phyloP scores from a whole-genome alignment of 2,797 vertebrate species.

The Pipistrellus pygmaeus region DNA sequence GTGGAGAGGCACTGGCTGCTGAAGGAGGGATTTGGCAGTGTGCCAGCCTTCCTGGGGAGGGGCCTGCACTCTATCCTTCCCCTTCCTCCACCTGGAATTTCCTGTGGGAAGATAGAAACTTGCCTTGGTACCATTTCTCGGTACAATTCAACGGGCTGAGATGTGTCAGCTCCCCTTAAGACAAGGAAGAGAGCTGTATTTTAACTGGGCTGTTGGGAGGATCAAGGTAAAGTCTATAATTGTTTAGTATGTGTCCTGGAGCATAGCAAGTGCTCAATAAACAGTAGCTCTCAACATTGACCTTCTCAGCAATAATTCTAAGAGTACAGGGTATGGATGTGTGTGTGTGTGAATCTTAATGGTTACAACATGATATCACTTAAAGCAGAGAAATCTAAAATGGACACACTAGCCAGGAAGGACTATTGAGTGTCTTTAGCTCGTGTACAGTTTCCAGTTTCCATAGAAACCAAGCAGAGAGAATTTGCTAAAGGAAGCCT shows the following conservation, averaged over 20 bases:
- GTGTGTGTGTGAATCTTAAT: constrained; percentile 15
- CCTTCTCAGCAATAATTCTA: constrained; percentile 46
- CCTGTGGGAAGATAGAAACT: neutral
- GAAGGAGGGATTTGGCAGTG: neutral
- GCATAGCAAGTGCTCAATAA: neutral
- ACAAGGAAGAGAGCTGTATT: neutral
- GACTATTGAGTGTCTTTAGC: constrained; percentile 68
- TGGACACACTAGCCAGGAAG: constrained; percentile 71
- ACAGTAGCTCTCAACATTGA: neutral
- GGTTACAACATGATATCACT: constrained; percentile 50
- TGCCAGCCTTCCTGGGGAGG: neutral
- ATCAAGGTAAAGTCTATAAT: neutral
- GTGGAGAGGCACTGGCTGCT: neutral
- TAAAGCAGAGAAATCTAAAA: constrained; percentile 67
- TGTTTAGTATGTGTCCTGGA: neutral
- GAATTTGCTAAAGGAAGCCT: constrained; percentile 76
- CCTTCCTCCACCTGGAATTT: neutral
- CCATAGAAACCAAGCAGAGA: constrained; percentile 86
- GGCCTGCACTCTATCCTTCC: neutral
- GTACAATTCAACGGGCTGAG: neutral
- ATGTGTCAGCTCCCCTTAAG: neutral
- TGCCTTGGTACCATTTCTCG: neutral
- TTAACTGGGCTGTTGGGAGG: neutral
- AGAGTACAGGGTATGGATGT: neutral
- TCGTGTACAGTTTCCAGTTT: constrained; percentile 79